phyloP scores from a whole-genome alignment of 2,888 invertebrate genomes.

The Rhorus exstirpatorius region DNA sequence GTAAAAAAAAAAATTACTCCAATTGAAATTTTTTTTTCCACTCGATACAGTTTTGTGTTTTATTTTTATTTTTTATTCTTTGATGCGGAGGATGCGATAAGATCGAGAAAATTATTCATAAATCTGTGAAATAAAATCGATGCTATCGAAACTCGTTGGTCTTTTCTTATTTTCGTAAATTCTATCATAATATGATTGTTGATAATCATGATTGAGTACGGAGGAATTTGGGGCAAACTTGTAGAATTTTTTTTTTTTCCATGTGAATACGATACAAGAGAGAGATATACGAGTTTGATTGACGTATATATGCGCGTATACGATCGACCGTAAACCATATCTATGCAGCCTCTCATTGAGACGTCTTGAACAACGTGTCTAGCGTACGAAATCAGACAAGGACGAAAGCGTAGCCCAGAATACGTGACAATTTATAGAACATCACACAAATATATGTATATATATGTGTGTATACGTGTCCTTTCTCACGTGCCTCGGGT shows the following conservation, averaged over 20 bases:
- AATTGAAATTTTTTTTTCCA: no score
- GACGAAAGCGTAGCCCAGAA: constrained; percentile 70
- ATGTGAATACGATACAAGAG: constrained; percentile 6
- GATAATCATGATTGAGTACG: not conserved
- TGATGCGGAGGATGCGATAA: not conserved
- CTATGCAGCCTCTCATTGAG: constrained; percentile 47
- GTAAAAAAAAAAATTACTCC: no score
- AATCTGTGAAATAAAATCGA: not conserved
- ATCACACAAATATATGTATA: constrained; percentile 17
- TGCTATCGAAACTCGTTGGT: not conserved
- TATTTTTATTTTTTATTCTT: no score
- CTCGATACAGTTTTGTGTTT: no score
- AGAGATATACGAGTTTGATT: constrained; percentile 46
- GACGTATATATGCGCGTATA: constrained; percentile 19
- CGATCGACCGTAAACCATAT: constrained; percentile 26
- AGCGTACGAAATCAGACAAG: constrained; percentile 64
- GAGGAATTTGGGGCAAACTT: not conserved
- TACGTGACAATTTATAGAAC: constrained; percentile 71
- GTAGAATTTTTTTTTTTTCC: constrained; percentile 6
- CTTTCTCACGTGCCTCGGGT: constrained; percentile 43
- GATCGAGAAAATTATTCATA: not conserved
- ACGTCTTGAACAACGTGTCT: constrained; percentile 56
- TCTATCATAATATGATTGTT: not conserved
- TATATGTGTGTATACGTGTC: constrained; percentile 11
- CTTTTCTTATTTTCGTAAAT: not conserved